phyloP scores from a whole-genome alignment of 2,113 vertebrate genomes.

The Callaeas wilsoni region DNA sequence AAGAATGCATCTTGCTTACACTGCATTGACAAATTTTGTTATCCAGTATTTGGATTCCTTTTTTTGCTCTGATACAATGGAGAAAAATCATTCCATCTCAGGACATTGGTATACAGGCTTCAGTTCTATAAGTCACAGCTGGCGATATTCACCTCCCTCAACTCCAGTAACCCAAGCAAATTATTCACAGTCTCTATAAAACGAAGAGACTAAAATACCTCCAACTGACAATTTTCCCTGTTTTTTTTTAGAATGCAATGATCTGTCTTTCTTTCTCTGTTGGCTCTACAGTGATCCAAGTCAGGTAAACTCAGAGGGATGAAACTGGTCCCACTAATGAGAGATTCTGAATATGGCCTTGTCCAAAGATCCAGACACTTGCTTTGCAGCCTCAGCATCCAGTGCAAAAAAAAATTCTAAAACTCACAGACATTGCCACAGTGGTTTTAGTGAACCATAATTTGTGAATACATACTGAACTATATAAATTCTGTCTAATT shows the following conservation, averaged over 20 bases:
- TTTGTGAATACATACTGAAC: background rate
- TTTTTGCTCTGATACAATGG: background rate
- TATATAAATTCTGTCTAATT: background rate
- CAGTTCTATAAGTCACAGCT: background rate
- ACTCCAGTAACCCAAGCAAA: background rate
- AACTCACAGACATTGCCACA: background rate
- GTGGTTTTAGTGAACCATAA: background rate
- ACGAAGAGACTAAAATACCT: background rate
- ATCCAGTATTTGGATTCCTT: background rate
- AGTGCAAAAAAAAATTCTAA: background rate
- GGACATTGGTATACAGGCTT: background rate
- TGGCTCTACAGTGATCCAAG: background rate
- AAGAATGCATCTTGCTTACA: background rate
- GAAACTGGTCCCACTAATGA: background rate
- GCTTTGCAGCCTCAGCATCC: background rate
- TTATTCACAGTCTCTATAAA: background rate
- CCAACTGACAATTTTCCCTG: background rate
- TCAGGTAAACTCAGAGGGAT: background rate
- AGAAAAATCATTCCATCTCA: background rate
- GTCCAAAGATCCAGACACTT: background rate
- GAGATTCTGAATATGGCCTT: background rate
- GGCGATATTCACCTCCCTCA: background rate
- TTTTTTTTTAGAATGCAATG: background rate
- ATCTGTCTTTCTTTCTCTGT: background rate
- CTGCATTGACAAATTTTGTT: background rate